phyloP scores from a whole-genome alignment of 2,113 vertebrate genomes.

The Colistium nudipinnis region DNA sequence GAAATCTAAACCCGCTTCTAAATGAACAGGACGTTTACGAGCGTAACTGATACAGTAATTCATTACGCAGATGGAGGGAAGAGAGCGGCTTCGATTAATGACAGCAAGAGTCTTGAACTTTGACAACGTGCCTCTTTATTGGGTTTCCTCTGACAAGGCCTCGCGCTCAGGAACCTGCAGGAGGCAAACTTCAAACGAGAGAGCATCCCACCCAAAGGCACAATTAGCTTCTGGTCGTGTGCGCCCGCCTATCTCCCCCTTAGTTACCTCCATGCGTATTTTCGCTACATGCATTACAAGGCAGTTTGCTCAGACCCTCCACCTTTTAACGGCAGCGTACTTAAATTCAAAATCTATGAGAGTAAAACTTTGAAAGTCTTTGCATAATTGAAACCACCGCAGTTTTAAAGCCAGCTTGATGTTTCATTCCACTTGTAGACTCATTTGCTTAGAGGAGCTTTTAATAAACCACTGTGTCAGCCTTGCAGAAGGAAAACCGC shows the following conservation, averaged over 20 bases:
- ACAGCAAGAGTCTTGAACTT: constrained; percentile 55
- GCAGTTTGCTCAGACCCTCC: neutral
- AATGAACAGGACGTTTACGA: constrained; percentile 18
- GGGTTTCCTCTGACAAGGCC: constrained; percentile 56
- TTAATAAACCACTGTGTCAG: neutral
- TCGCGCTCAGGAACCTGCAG: constrained; percentile 36
- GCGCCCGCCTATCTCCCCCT: constrained; percentile 31
- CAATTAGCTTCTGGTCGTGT: constrained; percentile 46
- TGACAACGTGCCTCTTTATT: constrained; percentile 61
- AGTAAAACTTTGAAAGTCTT: neutral
- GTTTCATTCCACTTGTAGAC: constrained; percentile 2
- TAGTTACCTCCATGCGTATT: neutral
- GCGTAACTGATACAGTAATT: constrained; percentile 36
- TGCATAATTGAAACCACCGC: constrained; percentile 8
- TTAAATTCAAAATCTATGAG: neutral
- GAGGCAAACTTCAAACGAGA: constrained; percentile 62
- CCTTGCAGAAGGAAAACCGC: neutral
- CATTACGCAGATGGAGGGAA: constrained; percentile 29
- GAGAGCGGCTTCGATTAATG: constrained; percentile 40
- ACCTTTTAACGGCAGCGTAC: neutral
- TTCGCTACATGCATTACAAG: neutral
- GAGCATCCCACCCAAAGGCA: constrained; percentile 53
- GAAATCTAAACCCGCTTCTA: constrained; percentile 25
- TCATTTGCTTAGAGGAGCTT: neutral
- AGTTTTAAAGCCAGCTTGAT: neutral